Conservation (phyloP, 2,113 vertebrate species). For the Oplegnathus fasciatus region DNA sequence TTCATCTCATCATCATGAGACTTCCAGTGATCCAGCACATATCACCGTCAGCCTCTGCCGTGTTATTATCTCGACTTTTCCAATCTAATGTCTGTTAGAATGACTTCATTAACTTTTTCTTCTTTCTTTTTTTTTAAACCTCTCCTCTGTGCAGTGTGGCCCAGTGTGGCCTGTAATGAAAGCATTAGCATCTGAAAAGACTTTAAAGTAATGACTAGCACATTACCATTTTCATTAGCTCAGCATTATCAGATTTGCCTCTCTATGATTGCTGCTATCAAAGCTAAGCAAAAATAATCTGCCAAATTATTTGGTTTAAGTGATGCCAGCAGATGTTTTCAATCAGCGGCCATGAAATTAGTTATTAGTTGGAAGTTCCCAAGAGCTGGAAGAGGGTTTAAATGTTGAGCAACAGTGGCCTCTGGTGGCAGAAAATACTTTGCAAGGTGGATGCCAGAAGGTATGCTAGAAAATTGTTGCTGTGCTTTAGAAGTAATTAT, state of each 20-base stretch:
- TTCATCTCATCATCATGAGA: background rate
- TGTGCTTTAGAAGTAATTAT: background rate
- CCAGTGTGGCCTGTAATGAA: constrained; percentile 57
- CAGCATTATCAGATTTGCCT: constrained; percentile 62
- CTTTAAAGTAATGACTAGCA: constrained; percentile 50
- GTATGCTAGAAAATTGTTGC: background rate
- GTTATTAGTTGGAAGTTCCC: constrained; percentile 35
- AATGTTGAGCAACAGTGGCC: constrained; percentile 39
- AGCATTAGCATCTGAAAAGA: constrained; percentile 64
- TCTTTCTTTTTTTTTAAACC: background rate
- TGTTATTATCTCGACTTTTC: constrained; percentile 42
- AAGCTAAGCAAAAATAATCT: constrained; percentile 55
- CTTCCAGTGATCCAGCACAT: background rate
- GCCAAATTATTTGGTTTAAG: constrained; percentile 59
- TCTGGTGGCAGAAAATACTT: constrained; percentile 54
- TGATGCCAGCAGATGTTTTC: constrained; percentile 71
- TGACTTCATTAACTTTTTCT: constrained; percentile 29
- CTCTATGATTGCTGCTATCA: constrained; percentile 59
- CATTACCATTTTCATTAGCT: constrained; percentile 72
- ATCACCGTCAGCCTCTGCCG: background rate
- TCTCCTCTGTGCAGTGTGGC: constrained; percentile 18
- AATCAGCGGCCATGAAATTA: constrained; percentile 64
- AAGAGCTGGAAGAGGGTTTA: background rate
- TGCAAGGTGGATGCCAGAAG: background rate
- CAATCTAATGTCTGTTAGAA: constrained; percentile 32